These are phyloP conservation scores for Daphoenositta chrysoptera DNA, from an alignment of 2,113 vertebrate species.

Conservation along the genomic window DNA sequence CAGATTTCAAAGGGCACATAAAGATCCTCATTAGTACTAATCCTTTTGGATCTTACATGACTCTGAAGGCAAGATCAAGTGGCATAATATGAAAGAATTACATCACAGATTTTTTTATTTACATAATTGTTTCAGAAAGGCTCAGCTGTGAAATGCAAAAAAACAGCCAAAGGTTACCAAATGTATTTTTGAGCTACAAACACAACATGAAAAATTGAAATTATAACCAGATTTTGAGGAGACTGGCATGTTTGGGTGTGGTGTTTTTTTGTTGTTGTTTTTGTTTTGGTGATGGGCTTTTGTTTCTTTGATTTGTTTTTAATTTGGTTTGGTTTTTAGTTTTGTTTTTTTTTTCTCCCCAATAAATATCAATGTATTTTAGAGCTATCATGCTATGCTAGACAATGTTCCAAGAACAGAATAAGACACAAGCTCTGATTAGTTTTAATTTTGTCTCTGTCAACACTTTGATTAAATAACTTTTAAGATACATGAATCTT, in stretches of 20 bases:
- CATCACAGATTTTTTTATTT: background rate
- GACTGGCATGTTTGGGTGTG: background rate
- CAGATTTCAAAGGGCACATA: background rate
- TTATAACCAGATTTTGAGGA: background rate
- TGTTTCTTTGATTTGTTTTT: background rate
- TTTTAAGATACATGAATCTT: background rate
- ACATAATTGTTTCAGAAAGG: background rate
- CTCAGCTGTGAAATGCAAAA: background rate
- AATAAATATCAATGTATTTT: background rate
- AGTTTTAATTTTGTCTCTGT: background rate
- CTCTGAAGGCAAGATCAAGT: background rate
- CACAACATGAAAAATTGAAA: background rate
- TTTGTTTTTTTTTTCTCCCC: accelerated
- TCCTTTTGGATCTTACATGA: background rate
- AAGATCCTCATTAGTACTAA: background rate
- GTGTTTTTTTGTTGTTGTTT: too few relatives aligned
- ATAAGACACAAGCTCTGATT: background rate
- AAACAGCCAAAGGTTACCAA: background rate
- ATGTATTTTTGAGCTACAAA: background rate
- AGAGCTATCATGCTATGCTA: background rate
- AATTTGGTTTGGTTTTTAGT: too few relatives aligned
- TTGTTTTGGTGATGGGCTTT: background rate
- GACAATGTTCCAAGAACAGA: background rate
- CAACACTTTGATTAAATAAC: background rate
- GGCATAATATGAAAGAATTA: background rate